A percentile compares a stretch with the other conserved stretches of the same genome.
Conservation (phyloP, 2,113 vertebrate species). For the Nannobrachium achirus region DNA sequence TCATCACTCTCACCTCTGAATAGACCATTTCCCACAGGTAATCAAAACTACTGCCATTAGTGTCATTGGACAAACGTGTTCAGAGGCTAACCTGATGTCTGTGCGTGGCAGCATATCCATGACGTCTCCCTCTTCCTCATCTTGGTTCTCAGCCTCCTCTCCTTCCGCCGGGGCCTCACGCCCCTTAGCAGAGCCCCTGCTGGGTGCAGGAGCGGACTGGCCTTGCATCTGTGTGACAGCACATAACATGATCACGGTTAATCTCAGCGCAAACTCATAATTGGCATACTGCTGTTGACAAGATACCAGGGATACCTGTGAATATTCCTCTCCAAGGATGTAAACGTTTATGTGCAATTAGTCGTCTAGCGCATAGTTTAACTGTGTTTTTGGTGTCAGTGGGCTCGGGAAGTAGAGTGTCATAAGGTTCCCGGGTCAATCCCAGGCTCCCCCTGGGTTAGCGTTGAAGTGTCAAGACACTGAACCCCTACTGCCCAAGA, state of each 20-base stretch:
- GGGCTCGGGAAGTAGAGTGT: no score
- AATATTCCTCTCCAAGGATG: background rate
- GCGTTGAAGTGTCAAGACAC: no score
- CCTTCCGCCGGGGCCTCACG: constrained; percentile 51
- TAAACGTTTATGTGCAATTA: no score
- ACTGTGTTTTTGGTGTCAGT: no score
- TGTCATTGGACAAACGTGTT: no score
- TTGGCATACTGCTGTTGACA: no score
- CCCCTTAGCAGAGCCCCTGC: constrained; percentile 76
- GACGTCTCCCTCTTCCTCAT: constrained; percentile 83
- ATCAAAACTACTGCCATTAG: no score
- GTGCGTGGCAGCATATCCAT: constrained; percentile 88
- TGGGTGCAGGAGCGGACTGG: constrained; percentile 83
- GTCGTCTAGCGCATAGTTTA: no score
- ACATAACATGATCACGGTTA: background rate
- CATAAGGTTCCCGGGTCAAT: no score
- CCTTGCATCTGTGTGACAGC: constrained; percentile 84
- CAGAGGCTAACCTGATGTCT: constrained; percentile 82
- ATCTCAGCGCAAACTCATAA: background rate
- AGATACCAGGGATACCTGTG: background rate
- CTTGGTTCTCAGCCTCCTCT: constrained; percentile 74
- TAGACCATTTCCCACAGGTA: no score
- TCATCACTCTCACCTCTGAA: constrained; percentile 77
- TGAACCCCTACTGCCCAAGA: no score
- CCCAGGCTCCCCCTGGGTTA: no score